Percentiles rank a stretch among this genome's conserved stretches.
These are phyloP conservation scores for Harpagus bidentatus DNA, from an alignment of 2,113 vertebrate species.

Conservation along the genomic window DNA sequence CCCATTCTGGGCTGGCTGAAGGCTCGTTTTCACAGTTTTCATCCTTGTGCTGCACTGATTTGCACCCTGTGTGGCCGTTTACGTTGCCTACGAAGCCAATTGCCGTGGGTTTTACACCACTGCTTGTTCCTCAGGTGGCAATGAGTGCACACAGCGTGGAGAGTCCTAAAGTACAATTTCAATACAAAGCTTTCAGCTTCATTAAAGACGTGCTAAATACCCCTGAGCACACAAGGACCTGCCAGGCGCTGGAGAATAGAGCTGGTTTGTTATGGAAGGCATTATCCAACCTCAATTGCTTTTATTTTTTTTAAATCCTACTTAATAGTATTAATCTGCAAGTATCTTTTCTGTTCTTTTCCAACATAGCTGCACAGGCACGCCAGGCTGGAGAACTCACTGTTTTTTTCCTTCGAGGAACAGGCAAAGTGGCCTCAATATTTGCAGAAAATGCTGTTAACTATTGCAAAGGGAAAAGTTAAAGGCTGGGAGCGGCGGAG, in stretches of 20 bases:
- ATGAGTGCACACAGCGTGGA: not conserved
- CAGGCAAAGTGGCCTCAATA: not conserved
- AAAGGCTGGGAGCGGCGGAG: not conserved
- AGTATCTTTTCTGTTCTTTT: not conserved
- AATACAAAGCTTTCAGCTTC: not conserved
- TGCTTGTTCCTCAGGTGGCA: not conserved
- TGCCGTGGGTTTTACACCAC: not conserved
- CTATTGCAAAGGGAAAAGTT: not conserved
- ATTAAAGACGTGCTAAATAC: not conserved
- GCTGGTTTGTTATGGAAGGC: not conserved
- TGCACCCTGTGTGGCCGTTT: not conserved
- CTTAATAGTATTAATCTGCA: not conserved
- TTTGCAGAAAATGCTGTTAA: not conserved
- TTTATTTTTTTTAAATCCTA: not conserved
- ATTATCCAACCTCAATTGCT: not conserved
- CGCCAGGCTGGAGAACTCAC: not conserved
- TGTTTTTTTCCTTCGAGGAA: not conserved
- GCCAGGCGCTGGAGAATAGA: not conserved
- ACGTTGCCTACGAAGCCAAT: accelerated
- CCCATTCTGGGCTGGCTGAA: not conserved
- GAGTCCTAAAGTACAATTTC: not conserved
- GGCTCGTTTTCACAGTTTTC: not conserved
- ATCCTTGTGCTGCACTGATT: not conserved
- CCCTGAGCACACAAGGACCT: not conserved
- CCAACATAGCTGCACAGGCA: not conserved